phyloP scores from a whole-genome alignment of 2,797 vertebrate species.

The Cynodonichthys magdalenae region DNA sequence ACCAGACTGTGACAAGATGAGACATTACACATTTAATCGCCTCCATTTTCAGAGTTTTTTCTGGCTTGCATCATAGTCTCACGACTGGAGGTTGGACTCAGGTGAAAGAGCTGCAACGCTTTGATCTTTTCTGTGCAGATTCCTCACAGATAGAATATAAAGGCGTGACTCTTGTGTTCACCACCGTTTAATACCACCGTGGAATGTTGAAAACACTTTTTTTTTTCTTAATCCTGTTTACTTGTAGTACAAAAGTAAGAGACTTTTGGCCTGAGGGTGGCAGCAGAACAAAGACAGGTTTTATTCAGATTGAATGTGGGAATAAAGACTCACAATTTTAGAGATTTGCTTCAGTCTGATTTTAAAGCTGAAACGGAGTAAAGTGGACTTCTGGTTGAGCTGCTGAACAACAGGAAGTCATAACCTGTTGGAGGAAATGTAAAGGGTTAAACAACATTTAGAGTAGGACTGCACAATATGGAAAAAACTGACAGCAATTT shows the following conservation, averaged over 20 bases:
- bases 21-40: slow-evolving; percentile 64
- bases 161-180: background rate
- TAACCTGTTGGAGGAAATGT: background rate
- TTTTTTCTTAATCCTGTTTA: background rate
- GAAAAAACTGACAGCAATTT: too few species aligned
- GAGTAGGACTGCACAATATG: too few species aligned
- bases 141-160: background rate
- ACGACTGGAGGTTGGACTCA: background rate
- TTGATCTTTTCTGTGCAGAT: background rate
- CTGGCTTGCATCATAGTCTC: slow-evolving; percentile 19
- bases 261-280: slow-evolving; percentile 22
- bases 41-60: slow-evolving; percentile 30
- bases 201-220: background rate
- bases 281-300: slow-evolving; percentile 12
- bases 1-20: slow-evolving; percentile 51
- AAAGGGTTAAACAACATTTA: background rate
- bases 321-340: too few species aligned
- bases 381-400: too few species aligned
- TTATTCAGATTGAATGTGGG: too few species aligned
- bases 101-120: slow-evolving; percentile 15
- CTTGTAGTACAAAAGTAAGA: background rate
- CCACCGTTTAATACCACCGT: slow-evolving; percentile 1
- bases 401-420: background rate
- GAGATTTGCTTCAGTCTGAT: background rate
- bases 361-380: background rate